phyloP scores from a whole-genome alignment of 2,797 vertebrate genomes.

The Miichthys miiuy region DNA sequence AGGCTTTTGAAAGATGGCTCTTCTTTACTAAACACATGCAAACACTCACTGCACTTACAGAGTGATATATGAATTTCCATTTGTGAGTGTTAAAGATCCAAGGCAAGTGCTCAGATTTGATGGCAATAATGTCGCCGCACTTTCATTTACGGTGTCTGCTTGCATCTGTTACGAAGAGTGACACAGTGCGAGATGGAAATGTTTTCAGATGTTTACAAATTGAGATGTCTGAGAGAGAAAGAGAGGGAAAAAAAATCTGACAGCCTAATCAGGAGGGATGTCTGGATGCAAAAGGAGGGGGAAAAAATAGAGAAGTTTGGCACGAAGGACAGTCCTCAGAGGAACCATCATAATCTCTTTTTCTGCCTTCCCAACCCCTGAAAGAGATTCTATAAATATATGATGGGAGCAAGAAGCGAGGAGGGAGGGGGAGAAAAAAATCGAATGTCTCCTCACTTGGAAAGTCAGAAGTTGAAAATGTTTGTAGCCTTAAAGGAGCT shows the following conservation, averaged over 20 bases:
- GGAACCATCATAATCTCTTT: constrained; percentile 90
- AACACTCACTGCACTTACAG: constrained; percentile 28
- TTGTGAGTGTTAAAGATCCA: constrained; percentile 32
- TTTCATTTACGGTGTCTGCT: constrained; percentile 48
- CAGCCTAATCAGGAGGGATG: constrained; percentile 90
- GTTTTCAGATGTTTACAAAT: constrained; percentile 92
- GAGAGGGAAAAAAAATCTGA: constrained; percentile 79
- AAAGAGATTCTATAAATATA: constrained; percentile 92
- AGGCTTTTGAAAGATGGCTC: not conserved
- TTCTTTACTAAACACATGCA: constrained; percentile 21
- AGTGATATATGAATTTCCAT: constrained; percentile 41
- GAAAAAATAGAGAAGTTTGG: constrained; percentile 82
- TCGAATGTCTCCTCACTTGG: constrained; percentile 76
- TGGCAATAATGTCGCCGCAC: constrained; percentile 22
- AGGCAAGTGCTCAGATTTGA: constrained; percentile 47
- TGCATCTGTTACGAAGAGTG: constrained; percentile 58
- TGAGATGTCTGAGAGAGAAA: constrained; percentile 89
- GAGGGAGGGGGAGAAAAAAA: constrained; percentile 63
- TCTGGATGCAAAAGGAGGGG: constrained; percentile 83
- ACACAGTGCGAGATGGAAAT: constrained; percentile 69
- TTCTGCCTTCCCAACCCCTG: constrained; percentile 89
- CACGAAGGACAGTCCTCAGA: constrained; percentile 86
- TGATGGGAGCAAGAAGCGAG: constrained; percentile 79
- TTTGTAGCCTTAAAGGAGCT: constrained; percentile 28
- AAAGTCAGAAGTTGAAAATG: constrained; percentile 84